A percentile compares a stretch with the other conserved stretches of the same genome.
Evolutionary conservation across 2,113 vertebrate species (phyloP).

Genomic region (Onychorhynchus coronatus): DNA sequence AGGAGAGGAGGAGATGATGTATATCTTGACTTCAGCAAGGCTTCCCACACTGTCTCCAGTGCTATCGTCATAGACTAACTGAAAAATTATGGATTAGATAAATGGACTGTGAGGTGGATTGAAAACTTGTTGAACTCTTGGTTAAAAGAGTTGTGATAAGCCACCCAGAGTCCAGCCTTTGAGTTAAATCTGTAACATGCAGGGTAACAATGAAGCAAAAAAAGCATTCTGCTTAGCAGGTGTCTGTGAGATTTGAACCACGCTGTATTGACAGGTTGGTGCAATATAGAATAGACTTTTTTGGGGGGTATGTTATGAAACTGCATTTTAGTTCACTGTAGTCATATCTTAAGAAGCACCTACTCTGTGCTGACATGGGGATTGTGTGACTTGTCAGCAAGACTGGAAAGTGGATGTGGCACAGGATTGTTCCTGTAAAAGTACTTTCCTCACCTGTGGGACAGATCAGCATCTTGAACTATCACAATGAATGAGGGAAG

Average conservation of each 20-base stretch:
- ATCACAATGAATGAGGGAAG: not conserved
- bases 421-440: not conserved
- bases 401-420: not conserved
- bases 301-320: not conserved
- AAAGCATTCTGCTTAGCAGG: not conserved
- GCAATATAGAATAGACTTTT: not conserved
- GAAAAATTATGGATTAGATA: not conserved
- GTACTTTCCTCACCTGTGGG: not conserved
- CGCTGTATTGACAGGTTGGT: not conserved
- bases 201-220: not conserved
- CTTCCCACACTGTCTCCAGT: not conserved
- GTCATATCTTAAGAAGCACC: not conserved
- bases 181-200: not conserved
- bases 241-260: not conserved
- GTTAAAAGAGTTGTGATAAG: not conserved
- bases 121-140: not conserved
- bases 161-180: not conserved
- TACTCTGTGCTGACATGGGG: not conserved
- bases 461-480: not conserved
- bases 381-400: not conserved
- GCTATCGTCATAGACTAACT: not conserved
- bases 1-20: not conserved
- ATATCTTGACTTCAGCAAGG: not conserved
- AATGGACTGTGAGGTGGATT: not conserved
- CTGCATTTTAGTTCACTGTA: not conserved